Base-by-base conservation (phyloP, 2,888 invertebrate genomes). In the Mechanitis messenoides region DNA sequence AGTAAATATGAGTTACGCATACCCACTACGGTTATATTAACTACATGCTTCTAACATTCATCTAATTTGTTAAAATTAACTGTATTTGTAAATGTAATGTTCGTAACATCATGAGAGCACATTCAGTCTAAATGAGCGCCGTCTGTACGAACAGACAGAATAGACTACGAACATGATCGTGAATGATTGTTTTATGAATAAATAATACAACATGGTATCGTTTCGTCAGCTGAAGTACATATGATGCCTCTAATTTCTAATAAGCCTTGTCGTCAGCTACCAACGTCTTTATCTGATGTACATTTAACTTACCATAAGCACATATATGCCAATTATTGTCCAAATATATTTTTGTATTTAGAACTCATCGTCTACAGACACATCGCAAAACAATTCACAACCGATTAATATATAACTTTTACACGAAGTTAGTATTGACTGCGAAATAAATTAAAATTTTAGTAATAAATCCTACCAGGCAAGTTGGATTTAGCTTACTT, bases 261-360 rank as follows among this genome's bases (percentile, higher is more conserved):
- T 77, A 87, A 87, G 85, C 85, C 78, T 74, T 75, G 72, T 83
- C 79, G 76, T 79, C 77, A 81, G 83, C 78, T 66, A 85, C 87
- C 87, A 86, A 86, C 71, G 73, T 81, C 79, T 79, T 74, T 73
- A 75, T 78, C 76, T 77, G 77, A 79, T 73, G 79, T 72, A 84
- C 81, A 83, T 81, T 81, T 79, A 83, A 90, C 89, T 90, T 90
- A 90, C 89, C 89, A 85, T 84, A 78, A 69, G 74, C 79, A 77
- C 80, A 83, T 76, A 75, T 84, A 85, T 81, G 82, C 75, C 82
- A 80, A 84, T 80, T 82, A 81, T 73, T 76, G 81, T 85, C 85
- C 83, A 80, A 84, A 77, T 78, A 77, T 74, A 73, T 73, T 76
- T 74, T 70, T 70, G 72, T 74, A 70, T 71, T 74, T 65, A 59